These are phyloP conservation scores for Aselliscus stoliczkanus DNA, from an alignment of 2,797 vertebrate genomes.

Conservation along the genomic window DNA sequence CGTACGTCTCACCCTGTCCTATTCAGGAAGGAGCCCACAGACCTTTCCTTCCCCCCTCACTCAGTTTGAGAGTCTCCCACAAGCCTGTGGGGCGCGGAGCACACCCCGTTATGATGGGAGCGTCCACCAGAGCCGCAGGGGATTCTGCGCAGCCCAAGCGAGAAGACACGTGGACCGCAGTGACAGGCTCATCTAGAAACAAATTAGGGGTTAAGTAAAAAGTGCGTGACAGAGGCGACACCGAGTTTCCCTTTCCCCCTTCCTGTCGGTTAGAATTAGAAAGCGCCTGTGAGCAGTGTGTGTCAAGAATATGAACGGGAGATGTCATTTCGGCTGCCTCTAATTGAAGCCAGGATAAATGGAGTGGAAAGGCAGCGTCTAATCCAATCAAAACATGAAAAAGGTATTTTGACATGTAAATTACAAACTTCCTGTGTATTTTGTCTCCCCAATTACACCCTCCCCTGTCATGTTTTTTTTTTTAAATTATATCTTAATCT, in stretches of 20 bases:
- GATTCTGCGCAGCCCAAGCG: constrained; percentile 50
- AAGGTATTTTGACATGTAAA: constrained; percentile 89
- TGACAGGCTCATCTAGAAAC: constrained; percentile 85
- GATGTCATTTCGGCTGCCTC: constrained; percentile 81
- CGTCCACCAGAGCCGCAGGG: background rate
- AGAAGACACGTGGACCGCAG: constrained; percentile 77
- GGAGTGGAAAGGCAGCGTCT: constrained; percentile 86
- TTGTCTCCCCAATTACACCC: constrained; percentile 87
- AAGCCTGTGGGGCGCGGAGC: background rate
- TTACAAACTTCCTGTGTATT: constrained; percentile 88
- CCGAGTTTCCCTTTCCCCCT: constrained; percentile 81
- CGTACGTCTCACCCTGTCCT: background rate
- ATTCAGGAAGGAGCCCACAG: background rate
- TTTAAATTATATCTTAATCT: constrained; percentile 88
- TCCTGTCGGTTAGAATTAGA: constrained; percentile 84
- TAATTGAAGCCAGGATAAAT: constrained; percentile 86
- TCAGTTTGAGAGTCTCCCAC: constrained; percentile 23
- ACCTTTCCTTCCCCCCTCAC: background rate
- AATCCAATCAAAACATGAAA: constrained; percentile 87
- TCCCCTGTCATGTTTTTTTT: constrained; percentile 86
- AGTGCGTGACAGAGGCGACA: constrained; percentile 81
- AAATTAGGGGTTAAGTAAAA: constrained; percentile 87
- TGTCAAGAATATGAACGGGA: constrained; percentile 82
- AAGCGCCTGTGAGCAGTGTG: constrained; percentile 78
- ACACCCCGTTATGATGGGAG: background rate